Evolutionary conservation across 2,797 vertebrate species (phyloP).

Genomic region (Lacerta bilineata): DNA sequence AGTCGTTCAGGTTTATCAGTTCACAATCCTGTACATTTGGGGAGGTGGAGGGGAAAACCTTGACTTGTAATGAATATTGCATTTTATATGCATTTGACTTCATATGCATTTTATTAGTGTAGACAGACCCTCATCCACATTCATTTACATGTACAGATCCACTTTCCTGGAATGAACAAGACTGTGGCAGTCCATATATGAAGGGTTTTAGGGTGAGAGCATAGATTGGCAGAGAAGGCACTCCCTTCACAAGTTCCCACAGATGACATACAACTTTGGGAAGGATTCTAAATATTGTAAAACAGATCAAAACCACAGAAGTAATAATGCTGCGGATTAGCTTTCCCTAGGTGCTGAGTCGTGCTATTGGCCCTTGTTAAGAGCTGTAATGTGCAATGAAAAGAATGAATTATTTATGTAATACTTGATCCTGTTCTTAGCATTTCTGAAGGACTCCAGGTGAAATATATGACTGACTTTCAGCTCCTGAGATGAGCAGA

Average conservation of each 20-base stretch:
- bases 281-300: conserved; percentile 51
- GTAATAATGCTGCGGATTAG: conserved; percentile 59
- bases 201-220: neutral
- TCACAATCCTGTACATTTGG: no score
- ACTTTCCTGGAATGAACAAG: neutral
- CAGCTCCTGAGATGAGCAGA: conserved; percentile 50
- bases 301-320: conserved; percentile 57
- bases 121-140: neutral
- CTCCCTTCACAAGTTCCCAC: neutral
- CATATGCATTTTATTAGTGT: neutral
- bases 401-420: conserved; percentile 70
- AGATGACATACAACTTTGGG: conserved; percentile 48
- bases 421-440: conserved; percentile 50
- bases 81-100: no score
- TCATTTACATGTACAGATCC: neutral
- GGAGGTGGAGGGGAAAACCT: no score
- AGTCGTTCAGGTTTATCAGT: no score
- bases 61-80: no score
- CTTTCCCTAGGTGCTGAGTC: conserved; percentile 56
- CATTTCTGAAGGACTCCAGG: conserved; percentile 59
- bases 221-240: neutral
- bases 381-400: conserved; percentile 42
- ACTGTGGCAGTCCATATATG: neutral
- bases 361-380: conserved; percentile 54
- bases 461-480: conserved; percentile 48